These are phyloP conservation scores for Numida meleagris DNA, from an alignment of 2,113 vertebrate species.

Conservation along the genomic window DNA sequence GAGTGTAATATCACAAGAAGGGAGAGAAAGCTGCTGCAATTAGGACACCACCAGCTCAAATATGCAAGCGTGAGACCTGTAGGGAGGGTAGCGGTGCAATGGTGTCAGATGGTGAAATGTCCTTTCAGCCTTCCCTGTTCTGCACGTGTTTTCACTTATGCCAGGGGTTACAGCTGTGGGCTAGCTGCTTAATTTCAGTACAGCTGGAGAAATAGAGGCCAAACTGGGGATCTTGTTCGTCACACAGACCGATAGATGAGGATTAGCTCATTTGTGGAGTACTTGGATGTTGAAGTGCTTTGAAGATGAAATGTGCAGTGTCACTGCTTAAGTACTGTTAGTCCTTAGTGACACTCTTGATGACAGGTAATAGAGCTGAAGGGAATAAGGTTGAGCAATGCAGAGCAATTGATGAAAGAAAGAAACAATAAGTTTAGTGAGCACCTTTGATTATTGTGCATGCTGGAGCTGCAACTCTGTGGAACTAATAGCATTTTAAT, in stretches of 20 bases:
- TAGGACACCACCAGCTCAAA: background rate
- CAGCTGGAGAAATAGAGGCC: background rate
- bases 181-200: background rate
- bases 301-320: slow-evolving; percentile 41
- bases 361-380: slow-evolving; percentile 30
- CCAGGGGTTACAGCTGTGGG: rapidly evolving
- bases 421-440: background rate
- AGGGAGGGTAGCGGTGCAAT: background rate
- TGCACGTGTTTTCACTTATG: background rate
- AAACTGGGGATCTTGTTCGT: background rate
- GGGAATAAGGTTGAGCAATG: background rate
- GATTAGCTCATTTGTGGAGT: slow-evolving; percentile 39
- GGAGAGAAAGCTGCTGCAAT: background rate
- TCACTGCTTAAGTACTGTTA: background rate
- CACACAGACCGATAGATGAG: background rate
- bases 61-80: background rate
- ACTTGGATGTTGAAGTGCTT: slow-evolving; percentile 43
- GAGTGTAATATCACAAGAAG: background rate
- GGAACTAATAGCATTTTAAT: background rate
- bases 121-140: background rate
- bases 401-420: slow-evolving; percentile 9
- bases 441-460: background rate
- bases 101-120: background rate
- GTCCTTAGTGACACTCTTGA: slow-evolving; percentile 15
- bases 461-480: background rate